phyloP scores from a whole-genome alignment of 92 coral and sea anemone genomes.

The Muricea muricata region DNA sequence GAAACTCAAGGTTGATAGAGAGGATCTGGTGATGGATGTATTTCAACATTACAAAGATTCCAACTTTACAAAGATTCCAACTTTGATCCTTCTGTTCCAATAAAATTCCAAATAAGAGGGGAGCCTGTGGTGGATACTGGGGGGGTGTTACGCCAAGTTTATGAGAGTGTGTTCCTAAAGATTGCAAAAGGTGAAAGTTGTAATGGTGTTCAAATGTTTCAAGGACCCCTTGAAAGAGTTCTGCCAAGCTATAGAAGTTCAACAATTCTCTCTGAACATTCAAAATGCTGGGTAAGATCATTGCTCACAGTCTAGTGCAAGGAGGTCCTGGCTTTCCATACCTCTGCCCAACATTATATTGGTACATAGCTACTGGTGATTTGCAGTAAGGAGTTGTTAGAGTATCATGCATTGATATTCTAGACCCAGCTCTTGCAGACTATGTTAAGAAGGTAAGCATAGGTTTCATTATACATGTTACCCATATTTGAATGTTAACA shows the following conservation, averaged over 20 bases:
- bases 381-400: constrained; percentile 58
- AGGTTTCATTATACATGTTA: background rate
- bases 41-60: constrained; percentile 63
- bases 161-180: constrained; percentile 35
- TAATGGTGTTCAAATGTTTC: constrained; percentile 43
- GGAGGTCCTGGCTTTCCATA: constrained; percentile 68
- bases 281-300: constrained; percentile 63
- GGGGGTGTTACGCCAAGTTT: constrained; percentile 55
- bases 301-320: constrained; percentile 41
- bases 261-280: constrained; percentile 36
- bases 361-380: constrained; percentile 67
- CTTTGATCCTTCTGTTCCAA: no score
- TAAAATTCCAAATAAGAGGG: no score
- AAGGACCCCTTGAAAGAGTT: constrained; percentile 43
- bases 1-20: constrained; percentile 62
- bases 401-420: constrained; percentile 53
- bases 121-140: constrained; percentile 65
- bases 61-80: no score
- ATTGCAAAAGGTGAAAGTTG: constrained; percentile 26
- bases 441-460: constrained; percentile 43
- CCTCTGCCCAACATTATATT: constrained; percentile 59
- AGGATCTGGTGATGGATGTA: constrained; percentile 62
- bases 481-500: no score
- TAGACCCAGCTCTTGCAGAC: constrained; percentile 29
- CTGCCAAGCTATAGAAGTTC: constrained; percentile 61